Evolutionary conservation across 2,888 invertebrate species (phyloP), one percentile per base, ranked within the genome.

Genomic region (Nymphalis c-album): DNA sequence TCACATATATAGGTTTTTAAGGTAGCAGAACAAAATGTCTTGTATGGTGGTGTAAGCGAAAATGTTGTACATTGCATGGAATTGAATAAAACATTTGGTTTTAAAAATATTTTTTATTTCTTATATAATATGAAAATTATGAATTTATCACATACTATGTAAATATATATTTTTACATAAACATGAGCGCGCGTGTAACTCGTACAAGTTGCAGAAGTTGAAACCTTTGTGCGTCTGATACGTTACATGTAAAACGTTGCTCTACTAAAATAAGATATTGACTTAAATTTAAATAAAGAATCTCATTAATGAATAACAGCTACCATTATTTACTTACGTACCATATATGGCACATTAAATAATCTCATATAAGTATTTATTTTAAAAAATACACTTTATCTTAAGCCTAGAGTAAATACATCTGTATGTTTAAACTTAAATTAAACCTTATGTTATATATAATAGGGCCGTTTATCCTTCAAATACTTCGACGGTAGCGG

Each of bases 401-500:
- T 64, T 61, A 64, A 61, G 35, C 1, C 40, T 62, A 69, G 47
- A 63, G 57, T 67, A 63, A 13, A 67, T 51, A 60, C 58, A 35
- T 46, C 13, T 48, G 35, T 59, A 50, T 47, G 7, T n/a, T 18
- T 48, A 48, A 31, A 31, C n/a, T 55, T n/a, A 57, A 18, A 57
- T 18, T 63, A 40, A 61, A 20, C 20, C 48, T 58, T 35, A 20
- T 53, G 1, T n/a, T 31, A 7, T 64, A 46, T n/a, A 10, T 6
- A 13, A 55, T 26, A 69, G 51, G 53, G 45, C 60, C 0, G 45
- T 48, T 82, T 80, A 87, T 76, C 82, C 91, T 70, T 91, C 91
- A 58, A 85, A 87, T 1, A 95, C 95, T 64, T 94, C 94, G 1
- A 94, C 90, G 58, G 90, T 92, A 22, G 94, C 94, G 0, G 95